Base-by-base conservation (phyloP, 2,113 vertebrate species). In the Melanocharis versteri region DNA sequence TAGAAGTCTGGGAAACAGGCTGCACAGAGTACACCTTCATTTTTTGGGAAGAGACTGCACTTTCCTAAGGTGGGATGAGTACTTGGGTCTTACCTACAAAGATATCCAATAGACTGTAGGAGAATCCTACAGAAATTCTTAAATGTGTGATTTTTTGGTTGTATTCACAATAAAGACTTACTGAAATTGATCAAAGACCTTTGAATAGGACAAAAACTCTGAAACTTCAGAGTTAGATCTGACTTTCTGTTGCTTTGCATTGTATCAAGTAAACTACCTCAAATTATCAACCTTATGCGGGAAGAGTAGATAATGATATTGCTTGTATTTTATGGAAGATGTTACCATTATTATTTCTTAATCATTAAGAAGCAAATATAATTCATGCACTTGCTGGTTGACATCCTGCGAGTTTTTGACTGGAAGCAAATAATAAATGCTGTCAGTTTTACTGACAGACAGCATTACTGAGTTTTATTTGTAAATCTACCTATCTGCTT, bases 101-200 rank as follows among this genome's bases (percentile, higher is more conserved):
- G 4, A 37, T 15, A 48, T 30, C 7, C 16, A 45, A 57, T 4
- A 83, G 12, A 66, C 6, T 60, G 10, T 15, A 48, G 8, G 1
- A 33, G 8, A 65, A 47, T 53, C 30, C 21, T 57, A 27, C 17
- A 48, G 35, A 89, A 83, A 64, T 42, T 81, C 24, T 89, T 60
- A 65, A 39, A 65, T 61, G 4, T 16, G 4, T 27, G 27, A 45
- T 0, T 0, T n/a, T 71, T 80, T 37, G 8, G 3, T 2, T 30
- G 5, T 56, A 7, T 53, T 69, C 11, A 30, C 9, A 33, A 4
- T 24, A 44, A 85, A 68, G 7, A 44, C 1, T 42, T 83, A 39
- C 45, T 57, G 14, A 90, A 37, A 70, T 19, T 56, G 3, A 47
- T 69, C 13, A 47, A 18, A 81, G 18, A 51, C 27, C 10, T 69